Evolutionary conservation across 2,888 invertebrate species (phyloP).

Genomic region (Dorcus parallelipipedus): DNA sequence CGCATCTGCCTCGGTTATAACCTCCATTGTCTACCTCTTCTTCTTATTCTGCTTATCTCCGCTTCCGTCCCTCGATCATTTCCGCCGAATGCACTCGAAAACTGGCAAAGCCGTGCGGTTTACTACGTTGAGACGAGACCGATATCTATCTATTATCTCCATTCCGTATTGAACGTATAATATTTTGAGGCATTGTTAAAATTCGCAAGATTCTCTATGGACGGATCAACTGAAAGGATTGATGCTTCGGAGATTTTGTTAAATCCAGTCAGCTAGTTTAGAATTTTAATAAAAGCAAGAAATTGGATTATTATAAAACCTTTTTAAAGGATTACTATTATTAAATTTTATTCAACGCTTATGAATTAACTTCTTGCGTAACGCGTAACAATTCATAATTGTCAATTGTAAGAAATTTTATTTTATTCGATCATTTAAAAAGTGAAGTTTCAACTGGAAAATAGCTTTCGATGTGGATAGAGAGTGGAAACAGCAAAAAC

Average conservation of each 20-base stretch:
- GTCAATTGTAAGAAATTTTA: too few relatives aligned
- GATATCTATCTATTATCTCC: constrained; percentile 36
- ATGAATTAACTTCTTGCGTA: too few relatives aligned
- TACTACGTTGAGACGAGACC: constrained; percentile 23
- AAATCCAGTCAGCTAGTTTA: constrained; percentile 9
- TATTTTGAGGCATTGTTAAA: constrained; percentile 26
- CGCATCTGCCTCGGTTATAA: constrained; percentile 45
- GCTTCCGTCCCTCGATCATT: constrained; percentile 48
- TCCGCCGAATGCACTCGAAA: constrained; percentile 50
- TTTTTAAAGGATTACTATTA: too few relatives aligned
- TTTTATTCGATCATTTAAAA: too few relatives aligned
- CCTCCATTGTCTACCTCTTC: constrained; percentile 48
- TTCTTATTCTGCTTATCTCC: constrained; percentile 51
- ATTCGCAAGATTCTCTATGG: constrained; percentile 13
- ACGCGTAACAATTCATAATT: too few relatives aligned
- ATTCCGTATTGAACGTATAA: constrained; percentile 21
- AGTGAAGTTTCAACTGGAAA: too few relatives aligned
- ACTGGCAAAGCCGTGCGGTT: constrained; percentile 40
- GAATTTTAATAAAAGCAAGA: background rate
- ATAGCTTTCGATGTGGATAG: too few relatives aligned
- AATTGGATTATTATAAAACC: background rate
- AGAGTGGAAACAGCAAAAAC: too few relatives aligned
- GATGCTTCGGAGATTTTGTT: constrained; percentile 10
- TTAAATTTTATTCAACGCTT: too few relatives aligned
- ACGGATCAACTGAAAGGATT: constrained; percentile 17